Conservation (phyloP, 2,888 invertebrate species). For the Tenthredo distinguenda region DNA sequence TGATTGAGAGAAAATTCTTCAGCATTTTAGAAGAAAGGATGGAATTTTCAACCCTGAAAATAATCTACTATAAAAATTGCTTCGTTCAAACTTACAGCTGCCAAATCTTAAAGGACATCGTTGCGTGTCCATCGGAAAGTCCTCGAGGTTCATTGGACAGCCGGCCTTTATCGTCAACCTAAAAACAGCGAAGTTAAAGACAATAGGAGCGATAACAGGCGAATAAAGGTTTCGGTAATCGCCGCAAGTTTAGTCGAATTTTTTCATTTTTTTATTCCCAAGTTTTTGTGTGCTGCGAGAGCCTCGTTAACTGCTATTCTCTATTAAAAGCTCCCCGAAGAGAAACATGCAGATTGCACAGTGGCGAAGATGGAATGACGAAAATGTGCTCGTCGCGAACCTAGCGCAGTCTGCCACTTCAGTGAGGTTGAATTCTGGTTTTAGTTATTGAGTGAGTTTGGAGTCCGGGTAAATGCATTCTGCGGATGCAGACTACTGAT, state of each 20-base stretch:
- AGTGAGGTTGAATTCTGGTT: background rate
- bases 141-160: slow-evolving; percentile 91
- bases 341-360: slow-evolving; percentile 14
- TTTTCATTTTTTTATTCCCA: too few species aligned
- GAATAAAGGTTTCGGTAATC: background rate
- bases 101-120: slow-evolving; percentile 89
- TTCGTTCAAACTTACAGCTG: slow-evolving; percentile 84
- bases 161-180: slow-evolving; percentile 91
- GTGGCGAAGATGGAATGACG: slow-evolving; percentile 14
- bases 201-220: too few species aligned
- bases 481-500: slow-evolving; percentile 33
- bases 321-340: background rate
- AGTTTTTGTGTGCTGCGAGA: background rate
- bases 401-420: slow-evolving; percentile 5
- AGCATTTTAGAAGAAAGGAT: background rate
- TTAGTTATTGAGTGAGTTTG: slow-evolving; percentile 46
- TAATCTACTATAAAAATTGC: background rate
- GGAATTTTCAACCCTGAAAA: background rate
- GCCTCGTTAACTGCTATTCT: background rate
- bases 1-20: background rate
- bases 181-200: slow-evolving; percentile 65
- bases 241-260: background rate
- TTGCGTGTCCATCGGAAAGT: slow-evolving; percentile 93
- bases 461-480: slow-evolving; percentile 21
- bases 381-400: slow-evolving; percentile 12